Evolutionary conservation across 2,888 invertebrate genomes (phyloP), one percentile per base, ranked within the genome.

Genomic region (Philaethria dido): DNA sequence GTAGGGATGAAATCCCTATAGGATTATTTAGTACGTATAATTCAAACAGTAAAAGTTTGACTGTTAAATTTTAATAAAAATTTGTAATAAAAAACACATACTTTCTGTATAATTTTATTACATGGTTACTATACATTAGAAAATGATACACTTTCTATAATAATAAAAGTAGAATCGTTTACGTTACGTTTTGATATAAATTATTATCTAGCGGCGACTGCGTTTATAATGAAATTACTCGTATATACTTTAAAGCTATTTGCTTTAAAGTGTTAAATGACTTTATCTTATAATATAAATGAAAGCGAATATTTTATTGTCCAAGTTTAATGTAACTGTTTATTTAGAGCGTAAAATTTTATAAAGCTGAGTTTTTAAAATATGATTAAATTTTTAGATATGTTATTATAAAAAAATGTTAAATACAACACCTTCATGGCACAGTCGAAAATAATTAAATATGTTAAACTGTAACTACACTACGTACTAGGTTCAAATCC

Each of bases 121-220:
- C 16, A 29, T 52, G 29, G 48, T n/a, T 29, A 52, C 29, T 16
- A 52, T 16, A 29, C 3, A 52, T 16, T 52, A 33, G 13, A 25
- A 29, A 60, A 60, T 45, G 3, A 29, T 45, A 45, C 29, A 60
- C 44, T 45, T 60, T 45, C 29, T 45, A 29, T 29, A 16, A 60
- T 42, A 13, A 60, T 60, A 22, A 45, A 59, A 33, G 50, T 33
- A 29, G 64, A 65, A 59, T 50, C 64, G 50, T 48, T 29, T 36
- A 48, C 64, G 64, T 60, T 60, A 59, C 59, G 59, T 65, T 65
- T 18, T 39, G 50, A 29, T 50, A 47, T 60, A 65, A 65, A 65
- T 16, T 50, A 65, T 16, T 50, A n/a, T 39, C 59, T 44, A 20
- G 20, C 20, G 6, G 48, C 25, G 39, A 39, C 11, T 55, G 42